Evolutionary conservation across 2,113 vertebrate species (phyloP).

Genomic region (Peromyscus polionotus): DNA sequence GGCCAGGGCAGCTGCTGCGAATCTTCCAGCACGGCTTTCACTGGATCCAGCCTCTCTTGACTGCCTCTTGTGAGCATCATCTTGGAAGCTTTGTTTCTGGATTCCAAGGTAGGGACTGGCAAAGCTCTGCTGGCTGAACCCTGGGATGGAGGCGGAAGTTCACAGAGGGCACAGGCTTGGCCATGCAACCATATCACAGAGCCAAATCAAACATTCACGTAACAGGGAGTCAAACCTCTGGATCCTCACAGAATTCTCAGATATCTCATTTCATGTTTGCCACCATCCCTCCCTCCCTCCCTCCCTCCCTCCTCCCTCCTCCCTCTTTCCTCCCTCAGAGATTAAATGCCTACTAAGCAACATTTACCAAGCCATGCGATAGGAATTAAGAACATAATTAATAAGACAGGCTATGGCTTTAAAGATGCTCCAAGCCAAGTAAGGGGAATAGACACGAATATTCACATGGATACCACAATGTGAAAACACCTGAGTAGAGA

Average conservation of each 20-base stretch:
- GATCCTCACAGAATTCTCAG: background rate
- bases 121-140: background rate
- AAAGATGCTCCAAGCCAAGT: background rate
- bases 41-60: background rate
- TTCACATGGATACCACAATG: background rate
- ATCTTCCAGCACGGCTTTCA: too few relatives aligned
- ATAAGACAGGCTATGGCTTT: background rate
- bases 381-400: background rate
- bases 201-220: background rate
- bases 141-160: slow-evolving; percentile 1
- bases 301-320: background rate
- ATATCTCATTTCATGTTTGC: background rate
- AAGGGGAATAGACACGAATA: background rate
- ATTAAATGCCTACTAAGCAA: background rate
- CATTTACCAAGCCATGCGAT: background rate
- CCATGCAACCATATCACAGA: background rate
- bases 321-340: background rate
- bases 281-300: background rate
- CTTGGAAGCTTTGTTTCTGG: background rate
- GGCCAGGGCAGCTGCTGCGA: background rate
- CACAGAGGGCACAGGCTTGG: background rate
- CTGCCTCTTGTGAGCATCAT: background rate
- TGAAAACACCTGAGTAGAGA: background rate
- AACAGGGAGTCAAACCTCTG: background rate
- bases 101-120: background rate